Evolutionary conservation across 2,113 vertebrate genomes (phyloP), one percentile per base, ranked within the genome.

Genomic region (Semnornis frantzii): DNA sequence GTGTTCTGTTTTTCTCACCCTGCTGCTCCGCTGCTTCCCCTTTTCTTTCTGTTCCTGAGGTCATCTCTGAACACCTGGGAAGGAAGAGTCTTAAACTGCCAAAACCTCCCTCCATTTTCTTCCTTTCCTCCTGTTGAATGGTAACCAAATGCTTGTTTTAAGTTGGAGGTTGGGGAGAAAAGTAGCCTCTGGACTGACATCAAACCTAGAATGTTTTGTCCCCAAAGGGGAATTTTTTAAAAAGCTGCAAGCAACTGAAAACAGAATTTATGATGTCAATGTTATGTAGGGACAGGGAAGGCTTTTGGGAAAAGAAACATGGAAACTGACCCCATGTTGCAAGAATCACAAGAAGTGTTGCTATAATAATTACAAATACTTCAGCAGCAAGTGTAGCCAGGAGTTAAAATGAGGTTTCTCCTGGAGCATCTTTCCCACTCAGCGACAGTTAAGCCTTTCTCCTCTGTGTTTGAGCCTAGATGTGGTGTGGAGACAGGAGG

Each of bases 111-210:
- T 91, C 48, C 73, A 73, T 85, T 96, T 94, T 87, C 55, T 96
- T 68, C 85, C 91, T 96, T 92, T 95, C 60, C 37, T 48, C 60
- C 89, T 89, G 74, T 31, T 82, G 52, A 93, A 82, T 72, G 33
- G 42, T 77, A 90, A 59, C 84, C 57, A 87, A 92, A 91, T 42
- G 64, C 50, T 31, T 85, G 59, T 87, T 93, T 91, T 66, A 37
- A 65, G 10, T 79, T 84, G 66, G 42, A 68, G 6, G 11, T 76
- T 34, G 19, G 19, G 23, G 42, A 6, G 19, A 34, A 2, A 24
- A 12, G 12, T 82, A 2, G 12, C 28, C 64, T 80, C 52, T 85
- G 60, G 68, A 52, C 52, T 87, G 42, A 71, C n/a, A 95, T 57
- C 28, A 85, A 84, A 48, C 9, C 24, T 66, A 24, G 52, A 92